Evolutionary conservation across 2,113 vertebrate species (phyloP).

Genomic region (Opisthocomus hoazin): DNA sequence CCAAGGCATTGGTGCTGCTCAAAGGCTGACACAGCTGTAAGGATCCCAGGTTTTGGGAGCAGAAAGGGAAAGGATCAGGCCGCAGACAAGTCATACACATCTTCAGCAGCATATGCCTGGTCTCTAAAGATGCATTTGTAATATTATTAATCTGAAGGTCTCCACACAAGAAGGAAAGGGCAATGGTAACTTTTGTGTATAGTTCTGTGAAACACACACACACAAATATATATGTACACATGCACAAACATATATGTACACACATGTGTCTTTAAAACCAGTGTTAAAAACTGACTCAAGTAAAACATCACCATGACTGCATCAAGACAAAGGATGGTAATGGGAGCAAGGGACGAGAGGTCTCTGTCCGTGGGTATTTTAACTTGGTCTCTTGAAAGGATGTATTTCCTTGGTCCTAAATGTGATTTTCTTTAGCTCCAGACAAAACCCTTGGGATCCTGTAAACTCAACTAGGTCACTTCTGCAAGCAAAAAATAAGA

Average conservation of each 20-base stretch:
- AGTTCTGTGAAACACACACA: neutral
- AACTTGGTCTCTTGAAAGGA: slow-evolving; percentile 39
- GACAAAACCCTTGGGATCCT: slow-evolving; percentile 51
- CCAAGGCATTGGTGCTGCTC: accelerated
- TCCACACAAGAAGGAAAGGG: neutral
- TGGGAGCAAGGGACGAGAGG: neutral
- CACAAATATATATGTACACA: neutral
- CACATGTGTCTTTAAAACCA: neutral
- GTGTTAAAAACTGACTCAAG: neutral
- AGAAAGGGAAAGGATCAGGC: neutral
- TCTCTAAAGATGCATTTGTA: neutral
- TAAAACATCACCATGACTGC: neutral
- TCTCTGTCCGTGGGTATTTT: slow-evolving; percentile 8
- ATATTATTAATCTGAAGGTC: neutral
- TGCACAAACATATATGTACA: neutral
- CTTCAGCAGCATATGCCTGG: neutral
- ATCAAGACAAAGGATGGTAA: neutral
- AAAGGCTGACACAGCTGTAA: neutral
- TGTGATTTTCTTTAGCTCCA: slow-evolving; percentile 40
- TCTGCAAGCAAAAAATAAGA: neutral
- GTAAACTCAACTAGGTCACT: slow-evolving; percentile 55
- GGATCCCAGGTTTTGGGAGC: neutral
- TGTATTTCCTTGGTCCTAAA: slow-evolving; percentile 42
- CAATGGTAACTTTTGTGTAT: neutral
- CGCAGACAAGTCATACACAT: neutral